Evolutionary conservation across 2,113 vertebrate species (phyloP), one percentile per base, ranked within the genome.

Genomic region (Salvelinus sp.): DNA sequence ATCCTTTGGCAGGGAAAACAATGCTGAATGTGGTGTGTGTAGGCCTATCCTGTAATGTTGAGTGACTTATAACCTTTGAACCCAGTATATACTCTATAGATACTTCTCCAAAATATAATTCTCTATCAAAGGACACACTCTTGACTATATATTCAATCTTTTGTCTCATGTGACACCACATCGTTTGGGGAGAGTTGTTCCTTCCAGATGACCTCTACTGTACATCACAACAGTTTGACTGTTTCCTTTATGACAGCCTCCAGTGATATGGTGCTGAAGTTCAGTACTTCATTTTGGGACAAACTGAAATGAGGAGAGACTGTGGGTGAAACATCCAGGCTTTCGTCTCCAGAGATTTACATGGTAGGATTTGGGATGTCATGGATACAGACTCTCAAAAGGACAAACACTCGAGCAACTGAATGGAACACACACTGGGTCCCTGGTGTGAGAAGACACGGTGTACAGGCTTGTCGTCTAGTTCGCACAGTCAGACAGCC

Each of bases 21-120:
- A 74, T 16, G 62, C 6, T 13, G 62, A 25, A 44, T 9, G 38
- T 44, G 38, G 9, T 10, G 38, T 10, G 38, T 44, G 2, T 44
- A 10, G 38, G 16, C 50, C 12, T 50, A 14, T 16, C 5, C 3
- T 54, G 16, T 18, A 54, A 54, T 54, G 50, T 18, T 4, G 50
- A 16, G 13, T 54, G 50, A 54, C 50, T 54, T 16, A 54, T 18
- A 18, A 18, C 50, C 3, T 4, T 14, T 54, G 50, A 54, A 83
- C 76, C 82, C 76, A 18, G 14, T 54, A 3, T 14, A 54, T 54
- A 54, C 50, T 54, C 13, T 5, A 54, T 54, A 54, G 50, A 18
- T 47, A 58, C 76, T 82, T 28, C 25, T 89, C 87, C 86, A 86
- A 70, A 44, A 75, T 66, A 18, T 1, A 18, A 54, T 73, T 14